Evolutionary conservation across 2,113 vertebrate genomes (phyloP).

Genomic region (Eretmochelys imbricata): DNA sequence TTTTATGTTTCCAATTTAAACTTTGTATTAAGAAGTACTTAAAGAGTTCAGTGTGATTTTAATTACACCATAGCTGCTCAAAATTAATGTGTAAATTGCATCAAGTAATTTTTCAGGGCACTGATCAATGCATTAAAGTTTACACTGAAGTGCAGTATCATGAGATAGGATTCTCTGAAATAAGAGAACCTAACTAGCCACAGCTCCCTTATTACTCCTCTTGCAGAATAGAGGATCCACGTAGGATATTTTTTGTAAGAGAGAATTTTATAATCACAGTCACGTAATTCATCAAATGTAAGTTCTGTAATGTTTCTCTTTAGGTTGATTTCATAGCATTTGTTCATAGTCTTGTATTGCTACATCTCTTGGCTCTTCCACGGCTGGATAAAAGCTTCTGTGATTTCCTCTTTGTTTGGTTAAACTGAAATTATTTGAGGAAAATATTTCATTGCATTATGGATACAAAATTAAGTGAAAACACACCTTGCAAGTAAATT

Average conservation of each 20-base stretch:
- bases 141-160: constrained; percentile 20
- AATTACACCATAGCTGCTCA: background rate
- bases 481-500: background rate
- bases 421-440: background rate
- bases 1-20: constrained; percentile 30
- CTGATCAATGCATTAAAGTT: constrained; percentile 17
- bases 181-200: background rate
- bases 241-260: constrained; percentile 45
- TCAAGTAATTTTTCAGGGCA: constrained; percentile 9
- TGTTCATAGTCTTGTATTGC: constrained; percentile 20
- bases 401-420: constrained; percentile 16
- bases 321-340: constrained; percentile 34
- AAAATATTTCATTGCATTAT: background rate
- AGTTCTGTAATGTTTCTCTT: constrained; percentile 28
- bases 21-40: background rate
- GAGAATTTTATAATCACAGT: constrained; percentile 9
- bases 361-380: constrained; percentile 20
- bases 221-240: background rate
- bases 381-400: constrained; percentile 22
- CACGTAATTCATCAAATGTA: constrained; percentile 38
- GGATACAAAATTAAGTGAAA: background rate
- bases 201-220: no score
- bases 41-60: background rate
- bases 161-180: constrained; percentile 5
- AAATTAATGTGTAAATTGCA: constrained; percentile 4